Evolutionary conservation across 1,140 invertebrate species (phyloP).

Genomic region (Conus betulinus): DNA sequence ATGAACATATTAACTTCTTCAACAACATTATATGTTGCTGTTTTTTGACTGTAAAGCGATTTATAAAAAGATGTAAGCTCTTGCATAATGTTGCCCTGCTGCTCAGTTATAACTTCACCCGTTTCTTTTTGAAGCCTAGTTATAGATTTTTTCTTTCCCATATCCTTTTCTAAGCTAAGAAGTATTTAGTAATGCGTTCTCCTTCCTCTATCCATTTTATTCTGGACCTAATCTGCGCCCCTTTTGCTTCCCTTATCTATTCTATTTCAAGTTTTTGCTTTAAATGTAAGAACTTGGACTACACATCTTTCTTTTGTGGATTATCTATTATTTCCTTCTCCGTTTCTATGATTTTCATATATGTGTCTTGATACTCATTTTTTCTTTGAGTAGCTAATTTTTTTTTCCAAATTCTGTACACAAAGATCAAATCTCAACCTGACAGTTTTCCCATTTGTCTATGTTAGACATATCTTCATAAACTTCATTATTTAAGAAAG

Average conservation of each 20-base stretch:
- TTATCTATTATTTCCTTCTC: neutral
- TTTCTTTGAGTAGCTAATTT: too few relatives aligned
- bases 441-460: neutral
- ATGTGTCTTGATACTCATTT: too few relatives aligned
- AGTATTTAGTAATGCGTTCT: constrained; percentile 28
- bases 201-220: constrained; percentile 33
- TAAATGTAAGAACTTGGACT: neutral
- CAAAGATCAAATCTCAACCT: neutral
- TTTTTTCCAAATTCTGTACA: too few relatives aligned
- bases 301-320: neutral
- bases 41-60: neutral
- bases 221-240: constrained; percentile 29
- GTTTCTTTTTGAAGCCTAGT: neutral
- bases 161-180: constrained; percentile 31
- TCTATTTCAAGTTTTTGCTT: neutral
- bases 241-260: neutral
- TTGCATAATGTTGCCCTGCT: neutral
- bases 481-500: neutral
- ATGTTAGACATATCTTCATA: neutral
- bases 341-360: neutral
- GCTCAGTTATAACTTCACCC: neutral
- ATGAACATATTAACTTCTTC: neutral
- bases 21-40: neutral
- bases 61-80: neutral
- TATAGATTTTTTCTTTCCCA: constrained; percentile 29